A percentile compares a stretch with the other conserved stretches of the same genome.
These are phyloP conservation scores for Eurystomus gularis DNA, from an alignment of 2,113 vertebrate genomes.

Conservation along the genomic window DNA sequence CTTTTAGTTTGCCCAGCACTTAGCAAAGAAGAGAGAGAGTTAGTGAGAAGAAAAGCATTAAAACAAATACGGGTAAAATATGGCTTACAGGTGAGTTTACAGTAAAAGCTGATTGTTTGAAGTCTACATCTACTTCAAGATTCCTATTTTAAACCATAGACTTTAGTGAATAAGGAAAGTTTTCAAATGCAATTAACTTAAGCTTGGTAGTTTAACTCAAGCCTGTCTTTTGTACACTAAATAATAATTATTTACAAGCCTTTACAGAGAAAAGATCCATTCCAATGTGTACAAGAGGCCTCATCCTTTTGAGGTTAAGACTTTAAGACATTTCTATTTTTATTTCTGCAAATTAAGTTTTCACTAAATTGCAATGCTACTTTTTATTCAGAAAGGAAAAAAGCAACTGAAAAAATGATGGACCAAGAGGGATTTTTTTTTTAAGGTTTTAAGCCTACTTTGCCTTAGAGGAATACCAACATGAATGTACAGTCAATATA, in stretches of 20 bases:
- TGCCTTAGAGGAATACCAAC: not conserved
- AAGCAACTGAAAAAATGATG: not conserved
- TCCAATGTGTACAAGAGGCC: not conserved
- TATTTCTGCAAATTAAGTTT: not conserved
- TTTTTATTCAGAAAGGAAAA: not conserved
- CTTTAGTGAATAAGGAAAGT: not conserved
- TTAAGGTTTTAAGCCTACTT: not conserved
- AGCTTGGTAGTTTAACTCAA: not conserved
- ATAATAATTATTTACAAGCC: not conserved
- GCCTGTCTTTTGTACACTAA: not conserved
- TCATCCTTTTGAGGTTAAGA: not conserved
- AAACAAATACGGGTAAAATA: constrained; percentile 97
- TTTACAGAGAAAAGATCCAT: not conserved
- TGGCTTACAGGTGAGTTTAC: constrained; percentile 88
- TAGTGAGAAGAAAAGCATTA: constrained; percentile 89
- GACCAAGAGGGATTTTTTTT: not conserved
- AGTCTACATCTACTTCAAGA: not conserved
- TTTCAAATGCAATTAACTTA: not conserved
- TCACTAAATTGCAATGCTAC: not conserved
- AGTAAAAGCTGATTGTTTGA: not conserved
- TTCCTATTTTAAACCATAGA: not conserved
- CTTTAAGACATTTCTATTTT: not conserved
- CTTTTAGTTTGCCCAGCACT: constrained; percentile 77
- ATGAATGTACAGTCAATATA: not conserved
- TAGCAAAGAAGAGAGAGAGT: constrained; percentile 92